Percentiles rank a stretch among this genome's conserved stretches.
phyloP scores from a whole-genome alignment of 2,113 vertebrate genomes.

The Marmota flaviventris region DNA sequence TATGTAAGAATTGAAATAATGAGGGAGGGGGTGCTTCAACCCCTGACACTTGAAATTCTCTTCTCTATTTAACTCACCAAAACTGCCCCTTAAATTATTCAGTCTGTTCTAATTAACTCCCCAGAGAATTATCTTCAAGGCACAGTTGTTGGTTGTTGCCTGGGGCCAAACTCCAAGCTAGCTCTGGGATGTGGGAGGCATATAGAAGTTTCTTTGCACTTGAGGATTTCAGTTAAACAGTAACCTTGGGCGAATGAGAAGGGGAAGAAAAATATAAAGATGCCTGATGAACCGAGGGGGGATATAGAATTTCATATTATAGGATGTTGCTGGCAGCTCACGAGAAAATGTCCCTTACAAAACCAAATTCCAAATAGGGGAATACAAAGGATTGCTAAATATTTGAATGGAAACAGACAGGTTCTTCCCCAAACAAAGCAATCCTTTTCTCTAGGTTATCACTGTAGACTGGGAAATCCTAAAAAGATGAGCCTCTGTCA shows the following conservation, averaged over 20 bases:
- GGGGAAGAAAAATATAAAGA: background rate
- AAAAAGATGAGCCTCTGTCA: slow-evolving; percentile 2
- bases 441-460: background rate
- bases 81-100: slow-evolving; percentile 83
- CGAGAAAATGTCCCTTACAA: slow-evolving; percentile 27
- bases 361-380: background rate
- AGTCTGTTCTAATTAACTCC: slow-evolving; percentile 79
- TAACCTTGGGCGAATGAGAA: slow-evolving; percentile 52
- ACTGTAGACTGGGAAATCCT: background rate
- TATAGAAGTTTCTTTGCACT: slow-evolving; percentile 29
- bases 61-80: slow-evolving; percentile 77
- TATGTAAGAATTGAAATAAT: background rate
- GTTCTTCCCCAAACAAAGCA: background rate
- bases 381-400: slow-evolving; percentile 44
- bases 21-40: background rate
- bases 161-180: slow-evolving; percentile 67
- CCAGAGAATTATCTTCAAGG: slow-evolving; percentile 79
- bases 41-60: slow-evolving; percentile 59
- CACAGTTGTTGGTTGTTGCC: slow-evolving; percentile 77
- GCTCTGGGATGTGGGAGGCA: slow-evolving; percentile 49
- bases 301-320: background rate
- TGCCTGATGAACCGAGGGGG: background rate
- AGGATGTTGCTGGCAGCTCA: background rate
- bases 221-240: slow-evolving; percentile 50
- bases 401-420: slow-evolving; percentile 2